Percentiles rank a stretch among this genome's conserved stretches.
Evolutionary conservation across 1,140 invertebrate species (phyloP).

Genomic region (Drosophila hydei): DNA sequence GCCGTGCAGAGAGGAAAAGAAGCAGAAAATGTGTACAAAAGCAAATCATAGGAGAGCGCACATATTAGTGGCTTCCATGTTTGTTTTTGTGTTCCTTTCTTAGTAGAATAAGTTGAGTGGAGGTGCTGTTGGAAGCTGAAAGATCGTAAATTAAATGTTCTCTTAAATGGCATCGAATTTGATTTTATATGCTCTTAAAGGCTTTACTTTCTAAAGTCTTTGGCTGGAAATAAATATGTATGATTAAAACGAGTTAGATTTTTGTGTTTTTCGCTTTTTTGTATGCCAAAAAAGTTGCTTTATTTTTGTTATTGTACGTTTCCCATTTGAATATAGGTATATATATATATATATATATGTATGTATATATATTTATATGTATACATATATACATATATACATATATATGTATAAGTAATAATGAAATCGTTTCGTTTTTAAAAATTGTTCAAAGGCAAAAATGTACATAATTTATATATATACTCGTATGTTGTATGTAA

Average conservation of each 20-base stretch:
- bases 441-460: slow-evolving; percentile 74
- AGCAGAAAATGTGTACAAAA: too few species aligned
- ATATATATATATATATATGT: slow-evolving; percentile 41
- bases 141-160: too few species aligned
- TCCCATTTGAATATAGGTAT: slow-evolving; percentile 40
- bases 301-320: slow-evolving; percentile 72
- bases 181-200: background rate
- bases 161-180: background rate
- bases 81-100: too few species aligned
- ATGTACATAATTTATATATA: slow-evolving; percentile 57
- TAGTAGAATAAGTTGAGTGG: too few species aligned
- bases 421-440: slow-evolving; percentile 68
- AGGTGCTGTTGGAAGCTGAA: too few species aligned
- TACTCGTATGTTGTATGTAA: slow-evolving; percentile 32
- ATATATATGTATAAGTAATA: slow-evolving; percentile 41
- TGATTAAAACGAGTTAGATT: slow-evolving; percentile 3
- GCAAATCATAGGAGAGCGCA: too few species aligned
- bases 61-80: too few species aligned
- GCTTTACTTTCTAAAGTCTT: background rate
- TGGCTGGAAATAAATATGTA: background rate
- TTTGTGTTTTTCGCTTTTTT: slow-evolving; percentile 67
- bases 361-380: slow-evolving; percentile 13
- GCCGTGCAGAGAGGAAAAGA: too few species aligned
- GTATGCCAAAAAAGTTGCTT: slow-evolving; percentile 76
- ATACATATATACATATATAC: slow-evolving; percentile 43